Percentiles rank a stretch among this genome's conserved stretches.
phyloP scores from a whole-genome alignment of 1,140 invertebrate species.

The Bombus impatiens region DNA sequence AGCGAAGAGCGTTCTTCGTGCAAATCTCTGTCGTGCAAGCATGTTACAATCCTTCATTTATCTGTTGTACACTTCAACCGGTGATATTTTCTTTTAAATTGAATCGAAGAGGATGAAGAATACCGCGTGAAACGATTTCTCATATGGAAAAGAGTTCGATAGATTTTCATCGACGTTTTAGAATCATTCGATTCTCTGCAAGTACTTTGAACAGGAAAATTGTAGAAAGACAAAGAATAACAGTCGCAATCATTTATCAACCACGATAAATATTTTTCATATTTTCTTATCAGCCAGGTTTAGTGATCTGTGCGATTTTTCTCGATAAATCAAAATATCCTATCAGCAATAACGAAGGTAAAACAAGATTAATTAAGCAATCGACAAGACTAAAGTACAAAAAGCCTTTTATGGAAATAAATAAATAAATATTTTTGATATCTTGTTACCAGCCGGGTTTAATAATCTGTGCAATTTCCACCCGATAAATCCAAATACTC shows the following conservation, averaged over 20 bases:
- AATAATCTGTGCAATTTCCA: accelerated
- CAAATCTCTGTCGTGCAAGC: neutral
- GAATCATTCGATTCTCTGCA: neutral
- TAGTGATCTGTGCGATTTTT: neutral
- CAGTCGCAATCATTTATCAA: neutral
- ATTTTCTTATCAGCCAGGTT: neutral
- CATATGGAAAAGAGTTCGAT: neutral
- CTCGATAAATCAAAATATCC: neutral
- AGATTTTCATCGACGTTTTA: neutral
- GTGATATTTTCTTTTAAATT: neutral
- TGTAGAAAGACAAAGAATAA: neutral
- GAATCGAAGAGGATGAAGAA: neutral
- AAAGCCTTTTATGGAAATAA: no score
- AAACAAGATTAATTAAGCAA: neutral
- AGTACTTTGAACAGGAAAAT: neutral
- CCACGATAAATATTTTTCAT: neutral
- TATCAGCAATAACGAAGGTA: no score
- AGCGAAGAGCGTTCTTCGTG: neutral
- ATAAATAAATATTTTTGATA: neutral
- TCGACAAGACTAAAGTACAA: neutral
- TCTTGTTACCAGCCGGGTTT: neutral
- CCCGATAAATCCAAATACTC: neutral
- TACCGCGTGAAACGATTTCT: neutral
- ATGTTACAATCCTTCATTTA: neutral
- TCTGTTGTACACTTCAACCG: neutral